These are phyloP conservation scores for Marmota monax DNA, from an alignment of 2,113 vertebrate genomes.

Conservation along the genomic window DNA sequence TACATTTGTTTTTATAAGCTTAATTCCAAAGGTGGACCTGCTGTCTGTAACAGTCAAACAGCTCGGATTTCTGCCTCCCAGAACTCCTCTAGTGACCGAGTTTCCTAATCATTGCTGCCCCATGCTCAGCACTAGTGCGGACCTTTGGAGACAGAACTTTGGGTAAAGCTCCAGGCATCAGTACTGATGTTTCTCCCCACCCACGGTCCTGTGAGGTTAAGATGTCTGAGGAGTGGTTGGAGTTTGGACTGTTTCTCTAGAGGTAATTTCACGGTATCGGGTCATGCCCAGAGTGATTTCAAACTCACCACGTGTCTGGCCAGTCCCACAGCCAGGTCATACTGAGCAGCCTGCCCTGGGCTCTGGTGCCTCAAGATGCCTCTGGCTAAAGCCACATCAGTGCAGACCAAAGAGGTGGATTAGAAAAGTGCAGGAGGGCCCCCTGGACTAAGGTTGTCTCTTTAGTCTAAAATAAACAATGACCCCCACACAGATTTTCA, in stretches of 20 bases:
- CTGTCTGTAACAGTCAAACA: conserved; percentile 45
- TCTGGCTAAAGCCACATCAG: neutral
- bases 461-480: neutral
- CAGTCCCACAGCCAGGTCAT: neutral
- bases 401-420: neutral
- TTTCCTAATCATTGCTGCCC: neutral
- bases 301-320: rapidly evolving
- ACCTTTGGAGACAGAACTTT: neutral
- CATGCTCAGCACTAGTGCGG: rapidly evolving
- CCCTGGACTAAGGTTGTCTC: neutral
- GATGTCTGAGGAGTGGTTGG: neutral
- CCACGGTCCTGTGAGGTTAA: neutral
- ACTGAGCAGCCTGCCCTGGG: neutral
- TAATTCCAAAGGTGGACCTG: conserved; percentile 74
- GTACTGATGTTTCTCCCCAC: neutral
- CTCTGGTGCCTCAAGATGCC: neutral
- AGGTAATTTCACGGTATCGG: neutral
- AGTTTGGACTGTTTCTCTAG: neutral
- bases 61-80: neutral
- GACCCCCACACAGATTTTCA: neutral
- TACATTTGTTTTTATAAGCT: conserved; percentile 59
- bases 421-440: neutral
- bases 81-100: conserved; percentile 2
- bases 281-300: neutral
- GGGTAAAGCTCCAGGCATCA: neutral